Conservation (phyloP, 2,113 vertebrate species). For the Pitta sordida region DNA sequence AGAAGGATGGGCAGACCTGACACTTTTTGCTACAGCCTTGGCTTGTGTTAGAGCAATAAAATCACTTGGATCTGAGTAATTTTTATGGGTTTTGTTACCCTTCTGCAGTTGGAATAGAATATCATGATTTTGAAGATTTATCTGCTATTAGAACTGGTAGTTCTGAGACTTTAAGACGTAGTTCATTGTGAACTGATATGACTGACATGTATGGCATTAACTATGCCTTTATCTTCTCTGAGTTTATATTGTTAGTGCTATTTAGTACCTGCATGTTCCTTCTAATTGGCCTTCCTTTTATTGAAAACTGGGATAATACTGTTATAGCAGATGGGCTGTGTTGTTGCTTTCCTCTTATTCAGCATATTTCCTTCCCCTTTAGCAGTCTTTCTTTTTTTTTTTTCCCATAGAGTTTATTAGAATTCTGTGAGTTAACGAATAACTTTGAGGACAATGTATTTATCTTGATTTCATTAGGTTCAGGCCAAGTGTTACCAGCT, state of each 20-base stretch:
- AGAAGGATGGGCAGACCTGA: not conserved
- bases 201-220: not conserved
- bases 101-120: not conserved
- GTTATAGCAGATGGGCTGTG: not conserved
- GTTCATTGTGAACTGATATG: not conserved
- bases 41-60: not conserved
- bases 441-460: slow-evolving; percentile 3
- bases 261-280: not conserved
- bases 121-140: not conserved
- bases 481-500: slow-evolving; percentile 97
- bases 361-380: not conserved
- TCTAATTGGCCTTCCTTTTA: not conserved
- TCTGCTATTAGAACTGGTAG: not conserved
- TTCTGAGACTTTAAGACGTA: not conserved
- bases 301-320: not conserved
- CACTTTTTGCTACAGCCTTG: not conserved
- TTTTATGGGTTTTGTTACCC: not conserved
- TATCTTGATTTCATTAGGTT: slow-evolving; percentile 77
- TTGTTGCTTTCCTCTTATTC: not conserved
- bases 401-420: not conserved
- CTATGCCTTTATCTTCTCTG: not conserved
- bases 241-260: not conserved
- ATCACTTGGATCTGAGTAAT: not conserved
- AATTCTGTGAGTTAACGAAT: not conserved
- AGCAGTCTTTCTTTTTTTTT: not conserved